Conservation (phyloP, 1,140 invertebrate genomes). For the Diachasma alloeum region DNA sequence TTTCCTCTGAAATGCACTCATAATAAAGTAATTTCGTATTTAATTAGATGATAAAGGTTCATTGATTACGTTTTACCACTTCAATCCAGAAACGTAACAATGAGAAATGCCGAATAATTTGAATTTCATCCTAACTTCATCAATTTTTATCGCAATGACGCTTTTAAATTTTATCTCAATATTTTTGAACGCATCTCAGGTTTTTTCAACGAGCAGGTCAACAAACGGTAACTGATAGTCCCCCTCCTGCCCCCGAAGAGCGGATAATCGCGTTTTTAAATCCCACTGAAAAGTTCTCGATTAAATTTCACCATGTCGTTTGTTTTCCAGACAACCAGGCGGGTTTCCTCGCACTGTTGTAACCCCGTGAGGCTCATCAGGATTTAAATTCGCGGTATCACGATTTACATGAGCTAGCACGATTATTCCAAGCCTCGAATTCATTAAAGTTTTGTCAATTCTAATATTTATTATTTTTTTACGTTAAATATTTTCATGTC, state of each 20-base stretch:
- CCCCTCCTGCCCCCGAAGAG: not conserved
- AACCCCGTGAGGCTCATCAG: not conserved
- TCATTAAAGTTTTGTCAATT: not conserved
- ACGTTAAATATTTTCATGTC: not conserved
- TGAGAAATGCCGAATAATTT: not conserved
- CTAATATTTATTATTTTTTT: not conserved
- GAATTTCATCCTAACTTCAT: not conserved
- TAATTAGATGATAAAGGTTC: too few species aligned
- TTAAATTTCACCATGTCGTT: not conserved
- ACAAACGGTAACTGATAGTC: not conserved
- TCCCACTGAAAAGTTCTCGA: not conserved
- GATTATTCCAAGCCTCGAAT: not conserved
- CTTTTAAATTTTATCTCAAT: not conserved
- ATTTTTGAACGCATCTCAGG: not conserved
- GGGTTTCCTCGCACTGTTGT: conserved; percentile 6
- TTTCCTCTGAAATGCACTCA: too few species aligned
- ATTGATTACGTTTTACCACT: too few species aligned
- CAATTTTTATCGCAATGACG: not conserved
- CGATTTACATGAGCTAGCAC: not conserved
- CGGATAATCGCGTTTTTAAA: not conserved
- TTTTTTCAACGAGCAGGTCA: not conserved
- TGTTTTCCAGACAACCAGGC: not conserved
- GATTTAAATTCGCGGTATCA: not conserved
- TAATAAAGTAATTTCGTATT: too few species aligned
- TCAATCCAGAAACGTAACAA: not conserved